These are phyloP conservation scores for Lycophotia porphyrea DNA, from an alignment of 2,888 invertebrate species.

Conservation along the genomic window DNA sequence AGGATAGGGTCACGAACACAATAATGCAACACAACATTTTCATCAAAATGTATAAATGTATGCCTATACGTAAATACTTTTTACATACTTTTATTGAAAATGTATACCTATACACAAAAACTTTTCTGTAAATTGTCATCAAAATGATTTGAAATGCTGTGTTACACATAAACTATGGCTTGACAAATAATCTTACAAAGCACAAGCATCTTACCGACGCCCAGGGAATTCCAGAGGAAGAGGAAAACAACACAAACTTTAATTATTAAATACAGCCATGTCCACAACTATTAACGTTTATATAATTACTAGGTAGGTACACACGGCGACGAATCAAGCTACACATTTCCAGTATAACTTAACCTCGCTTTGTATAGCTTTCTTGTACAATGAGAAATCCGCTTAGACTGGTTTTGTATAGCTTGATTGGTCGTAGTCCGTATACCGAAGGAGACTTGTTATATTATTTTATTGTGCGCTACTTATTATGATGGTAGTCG, in stretches of 20 bases:
- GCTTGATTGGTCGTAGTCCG: not conserved
- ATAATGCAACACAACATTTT: not conserved
- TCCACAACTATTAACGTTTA: conserved; percentile 34
- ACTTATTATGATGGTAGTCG: conserved; percentile 16
- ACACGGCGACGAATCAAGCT: no score
- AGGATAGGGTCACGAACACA: not conserved
- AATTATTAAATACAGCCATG: conserved; percentile 38
- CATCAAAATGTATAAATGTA: not conserved
- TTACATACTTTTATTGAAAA: not conserved
- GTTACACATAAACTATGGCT: not conserved
- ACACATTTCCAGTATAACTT: no score
- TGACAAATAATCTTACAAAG: conserved; percentile 73
- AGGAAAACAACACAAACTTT: conserved; percentile 70
- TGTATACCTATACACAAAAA: not conserved
- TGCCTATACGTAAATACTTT: not conserved
- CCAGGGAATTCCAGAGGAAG: conserved; percentile 69
- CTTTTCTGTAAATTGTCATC: not conserved
- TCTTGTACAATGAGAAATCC: not conserved
- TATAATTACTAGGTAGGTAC: conserved; percentile 29
- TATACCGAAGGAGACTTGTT: conserved; percentile 34
- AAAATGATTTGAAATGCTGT: conserved; percentile 2
- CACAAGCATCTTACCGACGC: conserved; percentile 84
- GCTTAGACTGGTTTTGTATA: not conserved
- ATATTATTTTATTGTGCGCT: conserved; percentile 66
- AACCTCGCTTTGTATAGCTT: not conserved